Evolutionary conservation across 2,888 invertebrate species (phyloP), one percentile per base, ranked within the genome.

Genomic region (Diploptera punctata): DNA sequence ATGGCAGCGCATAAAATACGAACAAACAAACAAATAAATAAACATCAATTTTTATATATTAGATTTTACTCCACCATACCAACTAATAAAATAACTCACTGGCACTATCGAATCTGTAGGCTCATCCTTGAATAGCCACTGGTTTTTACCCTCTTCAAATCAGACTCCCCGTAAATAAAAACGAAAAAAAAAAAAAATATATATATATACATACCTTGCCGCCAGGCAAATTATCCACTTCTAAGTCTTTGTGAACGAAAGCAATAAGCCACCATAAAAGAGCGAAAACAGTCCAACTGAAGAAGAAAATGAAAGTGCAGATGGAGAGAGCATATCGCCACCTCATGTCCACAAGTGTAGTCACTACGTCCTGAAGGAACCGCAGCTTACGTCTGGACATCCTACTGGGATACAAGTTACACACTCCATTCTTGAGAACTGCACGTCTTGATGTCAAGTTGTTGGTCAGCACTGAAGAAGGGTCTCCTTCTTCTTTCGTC

Each of bases 231-330:
- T 84, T 83, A n/a, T 89, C 87, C 57, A 87, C 87, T 0, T 88
- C 86, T n/a, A 92, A 86, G 80, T 95, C 95, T 0, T 93, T 93
- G 79, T 93, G 92, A 2, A 88, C 86, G 78, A 90, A 91, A 1
- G 92, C 89, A 19, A 92, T 89, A 21, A 92, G 84, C 84, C 91
- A 93, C 90, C 94, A 95, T 75, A 94, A 86, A 9, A 88, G 85
- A 0, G 92, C 94, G 80, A 95, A 95, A 13, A 90, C 78, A 24
- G 93, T 82, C 95, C 95, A 96, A 80, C 92, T 91, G 13, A 89
- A 78, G 77, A 91, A 87, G 81, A 92, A 92, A 0, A 87, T 85
- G 7, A 86, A 78, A 44, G 88, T 84, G 81, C 93, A 89, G 19
- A 90, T 81, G 1, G 91, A 78, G 0, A 92, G 81, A 0, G 91